Evolutionary conservation across 1,140 invertebrate genomes (phyloP).

Genomic region (Bombus breviceps): DNA sequence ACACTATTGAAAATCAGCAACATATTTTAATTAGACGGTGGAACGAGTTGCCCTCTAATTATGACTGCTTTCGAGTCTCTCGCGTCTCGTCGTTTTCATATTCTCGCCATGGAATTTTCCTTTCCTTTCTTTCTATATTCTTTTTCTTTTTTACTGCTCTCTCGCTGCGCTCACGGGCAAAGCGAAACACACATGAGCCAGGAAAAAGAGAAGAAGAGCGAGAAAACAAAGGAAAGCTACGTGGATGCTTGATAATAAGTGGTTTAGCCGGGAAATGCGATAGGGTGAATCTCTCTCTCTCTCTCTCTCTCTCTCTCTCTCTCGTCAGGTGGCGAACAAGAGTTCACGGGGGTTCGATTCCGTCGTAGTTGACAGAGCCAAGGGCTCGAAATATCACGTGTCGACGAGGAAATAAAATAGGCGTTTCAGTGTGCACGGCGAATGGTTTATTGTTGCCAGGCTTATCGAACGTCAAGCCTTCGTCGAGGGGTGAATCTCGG

Average conservation of each 20-base stretch:
- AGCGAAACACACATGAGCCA: neutral
- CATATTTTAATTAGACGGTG: conserved; percentile 5
- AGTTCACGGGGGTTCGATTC: neutral
- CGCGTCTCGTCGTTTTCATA: neutral
- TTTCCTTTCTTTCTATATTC: neutral
- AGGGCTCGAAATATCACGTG: conserved; percentile 43
- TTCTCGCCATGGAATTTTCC: neutral
- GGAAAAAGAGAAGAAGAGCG: neutral
- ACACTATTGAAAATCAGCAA: neutral
- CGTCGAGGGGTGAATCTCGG: conserved; percentile 35
- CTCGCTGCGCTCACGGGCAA: neutral
- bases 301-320: neutral
- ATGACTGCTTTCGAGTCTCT: neutral
- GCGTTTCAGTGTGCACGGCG: conserved; percentile 31
- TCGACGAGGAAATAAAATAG: conserved; percentile 56
- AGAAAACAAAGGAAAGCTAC: conserved; percentile 17
- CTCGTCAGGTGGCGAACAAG: conserved; percentile 1
- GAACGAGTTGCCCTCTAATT: neutral
- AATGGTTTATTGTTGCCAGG: conserved; percentile 53
- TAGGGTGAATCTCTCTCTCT: conserved; percentile 6
- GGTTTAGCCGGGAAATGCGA: conserved; percentile 3
- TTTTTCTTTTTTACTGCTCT: no score
- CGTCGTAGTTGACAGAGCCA: neutral
- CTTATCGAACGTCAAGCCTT: conserved; percentile 46
- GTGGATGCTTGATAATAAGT: conserved; percentile 33